These are phyloP conservation scores for Ceratina australensis DNA, from an alignment of 1,140 invertebrate species.

Conservation along the genomic window DNA sequence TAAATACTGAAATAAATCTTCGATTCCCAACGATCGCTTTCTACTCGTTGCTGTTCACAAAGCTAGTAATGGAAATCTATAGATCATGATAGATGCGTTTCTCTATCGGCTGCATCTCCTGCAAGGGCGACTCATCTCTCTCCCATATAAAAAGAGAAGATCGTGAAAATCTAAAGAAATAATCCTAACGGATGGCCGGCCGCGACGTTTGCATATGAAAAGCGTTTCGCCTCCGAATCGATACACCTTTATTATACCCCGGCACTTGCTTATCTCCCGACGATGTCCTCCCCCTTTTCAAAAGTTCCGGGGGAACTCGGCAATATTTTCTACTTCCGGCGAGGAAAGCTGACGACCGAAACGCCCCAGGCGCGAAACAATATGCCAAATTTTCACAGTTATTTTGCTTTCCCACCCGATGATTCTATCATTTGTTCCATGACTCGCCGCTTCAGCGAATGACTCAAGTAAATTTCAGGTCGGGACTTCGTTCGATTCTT, in stretches of 20 bases:
- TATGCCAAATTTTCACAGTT: conserved; percentile 73
- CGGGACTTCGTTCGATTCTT: neutral
- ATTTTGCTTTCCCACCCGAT: conserved; percentile 45
- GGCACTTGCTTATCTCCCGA: conserved; percentile 77
- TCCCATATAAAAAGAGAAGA: conserved; percentile 14
- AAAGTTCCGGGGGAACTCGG: conserved; percentile 68
- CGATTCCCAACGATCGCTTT: neutral
- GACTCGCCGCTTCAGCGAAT: conserved; percentile 51
- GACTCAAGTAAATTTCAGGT: no score
- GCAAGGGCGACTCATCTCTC: conserved; percentile 26
- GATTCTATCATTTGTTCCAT: conserved; percentile 51
- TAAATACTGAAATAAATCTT: neutral
- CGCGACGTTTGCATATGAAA: conserved; percentile 79
- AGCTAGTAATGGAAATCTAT: conserved; percentile 5
- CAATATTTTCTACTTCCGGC: conserved; percentile 77
- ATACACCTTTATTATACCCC: conserved; percentile 78
- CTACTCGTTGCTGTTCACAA: no score
- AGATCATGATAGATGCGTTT: conserved; percentile 36
- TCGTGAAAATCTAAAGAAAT: conserved; percentile 71
- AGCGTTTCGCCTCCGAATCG: conserved; percentile 72
- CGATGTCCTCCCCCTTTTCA: conserved; percentile 35
- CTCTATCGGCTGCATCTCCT: conserved; percentile 5
- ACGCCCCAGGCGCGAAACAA: conserved; percentile 72
- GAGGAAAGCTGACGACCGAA: conserved; percentile 47
- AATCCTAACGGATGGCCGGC: conserved; percentile 78